Percentiles rank a stretch among this genome's conserved stretches.
These are phyloP conservation scores for Stratiomys singularior DNA, from an alignment of 2,888 invertebrate genomes.

Conservation along the genomic window DNA sequence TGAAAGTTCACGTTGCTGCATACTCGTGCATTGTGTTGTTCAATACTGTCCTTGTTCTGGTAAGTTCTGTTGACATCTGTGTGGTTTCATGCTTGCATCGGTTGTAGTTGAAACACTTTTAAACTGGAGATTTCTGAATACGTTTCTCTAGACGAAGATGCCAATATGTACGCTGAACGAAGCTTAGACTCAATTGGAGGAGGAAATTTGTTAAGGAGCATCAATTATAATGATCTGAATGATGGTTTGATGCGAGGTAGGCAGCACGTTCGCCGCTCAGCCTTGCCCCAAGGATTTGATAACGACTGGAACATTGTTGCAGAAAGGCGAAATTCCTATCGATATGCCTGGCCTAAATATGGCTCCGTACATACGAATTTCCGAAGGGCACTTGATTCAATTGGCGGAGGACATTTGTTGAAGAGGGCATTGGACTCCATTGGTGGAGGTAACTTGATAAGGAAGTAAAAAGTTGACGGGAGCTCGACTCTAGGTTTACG, in stretches of 20 bases:
- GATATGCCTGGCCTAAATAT: constrained; percentile 32
- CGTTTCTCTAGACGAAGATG: constrained; percentile 30
- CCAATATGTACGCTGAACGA: constrained; percentile 34
- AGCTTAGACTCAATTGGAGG: constrained; percentile 51
- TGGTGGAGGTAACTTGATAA: constrained; percentile 48
- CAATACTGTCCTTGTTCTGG: constrained; percentile 23
- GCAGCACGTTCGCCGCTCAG: constrained; percentile 31
- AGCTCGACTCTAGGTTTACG: background rate
- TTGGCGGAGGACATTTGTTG: constrained; percentile 54
- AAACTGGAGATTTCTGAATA: background rate
- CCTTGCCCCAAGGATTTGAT: constrained; percentile 23
- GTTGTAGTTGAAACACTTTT: background rate
- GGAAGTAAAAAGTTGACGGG: constrained; percentile 43
- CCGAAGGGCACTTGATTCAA: constrained; percentile 50
- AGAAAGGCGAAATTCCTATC: constrained; percentile 35
- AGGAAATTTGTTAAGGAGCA: constrained; percentile 44
- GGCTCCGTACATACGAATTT: constrained; percentile 40
- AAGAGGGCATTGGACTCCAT: constrained; percentile 48
- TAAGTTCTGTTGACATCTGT: constrained; percentile 43
- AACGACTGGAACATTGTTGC: constrained; percentile 34
- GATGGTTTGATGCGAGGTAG: background rate
- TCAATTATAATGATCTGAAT: constrained; percentile 12
- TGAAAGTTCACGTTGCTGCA: constrained; percentile 1
- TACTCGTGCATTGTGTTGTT: constrained; percentile 32
- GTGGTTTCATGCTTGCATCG: constrained; percentile 36